phyloP scores from a whole-genome alignment of 2,888 invertebrate species.

The Aphidius colemani region DNA sequence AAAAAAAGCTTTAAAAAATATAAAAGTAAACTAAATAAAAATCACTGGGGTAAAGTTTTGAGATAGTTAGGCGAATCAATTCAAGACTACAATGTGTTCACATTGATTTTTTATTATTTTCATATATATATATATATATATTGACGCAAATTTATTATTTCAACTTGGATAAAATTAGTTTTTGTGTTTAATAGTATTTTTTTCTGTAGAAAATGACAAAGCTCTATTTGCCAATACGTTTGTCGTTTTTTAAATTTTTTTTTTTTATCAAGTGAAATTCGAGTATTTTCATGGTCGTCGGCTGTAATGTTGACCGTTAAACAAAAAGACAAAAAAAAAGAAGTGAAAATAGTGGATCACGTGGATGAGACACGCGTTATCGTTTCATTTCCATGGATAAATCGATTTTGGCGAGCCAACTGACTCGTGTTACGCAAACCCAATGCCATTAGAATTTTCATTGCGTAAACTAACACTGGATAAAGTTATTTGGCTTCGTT shows the following conservation, averaged over 20 bases:
- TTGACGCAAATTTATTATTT: no score
- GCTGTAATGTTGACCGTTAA: not conserved
- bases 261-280: conserved; percentile 25
- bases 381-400: not conserved
- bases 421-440: not conserved
- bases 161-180: no score
- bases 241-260: conserved; percentile 13
- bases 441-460: no score
- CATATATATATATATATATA: no score
- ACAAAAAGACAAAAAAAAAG: not conserved
- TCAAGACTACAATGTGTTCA: no score
- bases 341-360: not conserved
- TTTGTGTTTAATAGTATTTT: no score
- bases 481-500: no score
- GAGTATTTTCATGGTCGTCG: conserved; percentile 21
- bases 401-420: conserved; percentile 1
- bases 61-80: no score
- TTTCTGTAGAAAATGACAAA: not conserved
- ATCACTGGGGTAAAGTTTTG: not conserved
- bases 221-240: not conserved
- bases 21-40: conserved; percentile 9
- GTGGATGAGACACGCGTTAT: not conserved
- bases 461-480: no score
- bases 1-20: conserved; percentile 3
- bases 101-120: no score